Evolutionary conservation across 2,113 vertebrate species (phyloP), one percentile per base, ranked within the genome.

Genomic region (Chascanopsetta lugubris): DNA sequence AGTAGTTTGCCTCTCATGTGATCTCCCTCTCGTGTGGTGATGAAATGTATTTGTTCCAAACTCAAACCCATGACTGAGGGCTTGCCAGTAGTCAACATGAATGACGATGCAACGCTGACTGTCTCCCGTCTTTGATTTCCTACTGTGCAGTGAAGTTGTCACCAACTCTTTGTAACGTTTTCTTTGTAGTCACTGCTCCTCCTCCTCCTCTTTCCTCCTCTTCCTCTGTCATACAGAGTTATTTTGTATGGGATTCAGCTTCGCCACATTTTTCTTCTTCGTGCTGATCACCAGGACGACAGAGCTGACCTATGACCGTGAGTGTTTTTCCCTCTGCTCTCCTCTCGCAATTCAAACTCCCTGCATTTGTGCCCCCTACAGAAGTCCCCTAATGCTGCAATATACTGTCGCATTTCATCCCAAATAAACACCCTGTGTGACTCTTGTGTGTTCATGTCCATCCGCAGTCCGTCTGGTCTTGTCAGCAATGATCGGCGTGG

Each of bases 181-280:
- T 5, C 9, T 5, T 5, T 34, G 29, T 25, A 34, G 34, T 1
- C 30, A n/a, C n/a, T 45, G 18, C 42, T 24, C 18, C 30, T 13
- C 13, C 20, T 1, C 36, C 11, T 29, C 34, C 32, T 27, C 3
- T 24, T n/a, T 29, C 24, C 15, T 48, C 27, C 20, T 3, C 55
- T 10, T 57, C 48, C 20, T 24, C 4, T 55, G 3, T 65, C 30
- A 6, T 40, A 51, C 81, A 99, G 97, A 94, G 82, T 85, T 99
- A 54, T 94, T 99, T 78, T 97, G 94, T 75, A 93, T 95, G 88
- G 96, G 96, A 10, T 98, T 97, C 69, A 90, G 94, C 70, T 92
- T 98, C 0, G 1, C 78, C 1, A 93, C 92, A 0, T 94, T 95
- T 51, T 79, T 96, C 85, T 96, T 94, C 87, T 98, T 96, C 7